Evolutionary conservation across 2,113 vertebrate genomes (phyloP).

Genomic region (Thamnophis sirtalis): DNA sequence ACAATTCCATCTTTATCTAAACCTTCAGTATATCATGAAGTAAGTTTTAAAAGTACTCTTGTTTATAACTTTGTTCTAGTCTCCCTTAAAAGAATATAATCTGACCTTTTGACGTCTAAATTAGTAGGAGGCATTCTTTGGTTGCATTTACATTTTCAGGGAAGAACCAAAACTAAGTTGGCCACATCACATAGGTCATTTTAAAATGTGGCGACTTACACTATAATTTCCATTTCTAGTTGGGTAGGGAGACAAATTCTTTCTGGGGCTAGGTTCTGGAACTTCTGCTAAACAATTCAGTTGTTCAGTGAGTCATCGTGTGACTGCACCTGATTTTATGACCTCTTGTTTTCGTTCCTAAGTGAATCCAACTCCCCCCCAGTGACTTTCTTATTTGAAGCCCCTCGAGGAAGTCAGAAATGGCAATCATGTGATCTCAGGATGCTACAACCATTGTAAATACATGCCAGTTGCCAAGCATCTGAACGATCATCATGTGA

Average conservation of each 20-base stretch:
- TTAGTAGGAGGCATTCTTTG: not conserved
- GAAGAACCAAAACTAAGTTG: not conserved
- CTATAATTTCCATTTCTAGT: not conserved
- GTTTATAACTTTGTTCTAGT: not conserved
- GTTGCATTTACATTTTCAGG: not conserved
- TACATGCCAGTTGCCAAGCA: not conserved
- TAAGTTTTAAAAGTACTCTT: constrained; percentile 63
- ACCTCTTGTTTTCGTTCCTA: not conserved
- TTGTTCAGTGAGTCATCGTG: not conserved
- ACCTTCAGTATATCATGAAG: constrained; percentile 95
- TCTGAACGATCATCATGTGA: not conserved
- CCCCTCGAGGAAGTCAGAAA: not conserved
- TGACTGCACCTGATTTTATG: not conserved
- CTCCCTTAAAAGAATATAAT: not conserved
- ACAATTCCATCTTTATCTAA: constrained; percentile 96
- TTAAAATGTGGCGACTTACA: not conserved
- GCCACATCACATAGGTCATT: not conserved
- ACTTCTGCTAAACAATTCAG: not conserved
- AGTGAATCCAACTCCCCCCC: not conserved
- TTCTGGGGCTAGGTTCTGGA: not conserved
- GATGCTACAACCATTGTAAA: not conserved
- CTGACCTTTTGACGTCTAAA: not conserved
- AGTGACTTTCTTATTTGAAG: not conserved
- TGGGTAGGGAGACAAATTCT: not conserved
- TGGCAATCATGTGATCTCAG: not conserved